Percentiles rank a stretch among this genome's conserved stretches.
Evolutionary conservation across 2,797 vertebrate genomes (phyloP).

Genomic region (Glyptemys insculpta): DNA sequence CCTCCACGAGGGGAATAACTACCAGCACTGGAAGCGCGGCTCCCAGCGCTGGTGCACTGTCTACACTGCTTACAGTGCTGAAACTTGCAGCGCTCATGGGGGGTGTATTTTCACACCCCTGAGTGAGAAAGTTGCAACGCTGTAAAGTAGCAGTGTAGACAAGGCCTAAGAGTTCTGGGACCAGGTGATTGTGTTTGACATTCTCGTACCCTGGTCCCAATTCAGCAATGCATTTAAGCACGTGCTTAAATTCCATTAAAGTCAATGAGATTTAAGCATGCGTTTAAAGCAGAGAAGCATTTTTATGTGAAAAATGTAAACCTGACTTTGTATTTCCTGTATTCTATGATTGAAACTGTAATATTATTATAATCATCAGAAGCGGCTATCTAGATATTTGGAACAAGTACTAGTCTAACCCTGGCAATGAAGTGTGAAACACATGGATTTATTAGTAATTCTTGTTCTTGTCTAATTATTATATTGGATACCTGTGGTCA

Average conservation of each 20-base stretch:
- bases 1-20: too few relatives aligned
- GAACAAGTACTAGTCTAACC: constrained; percentile 45
- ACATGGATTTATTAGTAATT: constrained; percentile 20
- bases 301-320: background rate
- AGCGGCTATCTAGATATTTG: constrained; percentile 38
- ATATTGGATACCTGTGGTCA: background rate
- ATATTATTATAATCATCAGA: constrained; percentile 60
- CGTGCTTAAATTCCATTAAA: too few relatives aligned
- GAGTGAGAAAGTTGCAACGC: too few relatives aligned
- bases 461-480: background rate
- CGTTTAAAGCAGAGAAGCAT: background rate
- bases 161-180: background rate
- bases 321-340: background rate
- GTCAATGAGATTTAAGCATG: too few relatives aligned
- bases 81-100: too few relatives aligned
- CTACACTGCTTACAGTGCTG: too few relatives aligned
- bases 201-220: background rate
- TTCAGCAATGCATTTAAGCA: background rate
- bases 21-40: too few relatives aligned
- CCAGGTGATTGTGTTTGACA: background rate
- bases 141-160: too few relatives aligned
- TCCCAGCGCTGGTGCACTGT: too few relatives aligned
- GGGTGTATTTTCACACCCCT: too few relatives aligned
- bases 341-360: constrained; percentile 48
- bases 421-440: constrained; percentile 26